Percentiles rank a stretch among this genome's conserved stretches.
Conservation (phyloP, 2,888 invertebrate species). For the Crepidodera aurea region DNA sequence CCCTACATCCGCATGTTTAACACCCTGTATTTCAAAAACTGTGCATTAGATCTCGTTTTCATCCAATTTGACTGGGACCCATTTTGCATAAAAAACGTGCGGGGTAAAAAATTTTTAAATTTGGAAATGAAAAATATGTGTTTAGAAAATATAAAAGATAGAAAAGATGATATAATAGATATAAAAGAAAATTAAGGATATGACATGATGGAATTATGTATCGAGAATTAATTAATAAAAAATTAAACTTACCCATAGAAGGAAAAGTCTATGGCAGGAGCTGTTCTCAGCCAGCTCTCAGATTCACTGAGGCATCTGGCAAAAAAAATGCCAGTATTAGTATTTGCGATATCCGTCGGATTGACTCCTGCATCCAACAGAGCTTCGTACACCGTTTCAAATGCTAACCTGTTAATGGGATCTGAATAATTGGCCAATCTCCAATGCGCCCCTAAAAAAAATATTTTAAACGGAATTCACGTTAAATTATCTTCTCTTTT, state of each 20-base stretch:
- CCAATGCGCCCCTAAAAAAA: conserved; percentile 4
- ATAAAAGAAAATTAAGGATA: no score
- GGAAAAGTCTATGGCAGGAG: not conserved
- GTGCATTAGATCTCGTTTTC: no score
- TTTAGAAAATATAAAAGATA: no score
- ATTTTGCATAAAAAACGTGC: no score
- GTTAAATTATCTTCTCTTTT: not conserved
- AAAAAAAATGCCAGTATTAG: conserved; percentile 80
- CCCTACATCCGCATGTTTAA: no score
- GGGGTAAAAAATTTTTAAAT: no score
- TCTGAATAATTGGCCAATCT: conserved; percentile 68
- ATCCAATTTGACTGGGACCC: no score
- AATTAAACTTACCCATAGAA: not conserved
- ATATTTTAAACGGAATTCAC: not conserved
- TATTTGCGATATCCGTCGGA: conserved; percentile 73
- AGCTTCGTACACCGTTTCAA: conserved; percentile 69
- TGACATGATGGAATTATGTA: not conserved
- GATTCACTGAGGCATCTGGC: conserved; percentile 78
- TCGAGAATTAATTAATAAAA: not conserved
- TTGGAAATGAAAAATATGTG: no score
- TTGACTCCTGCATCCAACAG: conserved; percentile 71
- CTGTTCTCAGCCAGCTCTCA: not conserved
- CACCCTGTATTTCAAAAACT: no score
- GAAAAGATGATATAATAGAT: no score
- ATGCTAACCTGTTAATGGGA: conserved; percentile 66